Evolutionary conservation across 1,140 invertebrate species (phyloP).

Genomic region (Caenorhabditis brenneri): DNA sequence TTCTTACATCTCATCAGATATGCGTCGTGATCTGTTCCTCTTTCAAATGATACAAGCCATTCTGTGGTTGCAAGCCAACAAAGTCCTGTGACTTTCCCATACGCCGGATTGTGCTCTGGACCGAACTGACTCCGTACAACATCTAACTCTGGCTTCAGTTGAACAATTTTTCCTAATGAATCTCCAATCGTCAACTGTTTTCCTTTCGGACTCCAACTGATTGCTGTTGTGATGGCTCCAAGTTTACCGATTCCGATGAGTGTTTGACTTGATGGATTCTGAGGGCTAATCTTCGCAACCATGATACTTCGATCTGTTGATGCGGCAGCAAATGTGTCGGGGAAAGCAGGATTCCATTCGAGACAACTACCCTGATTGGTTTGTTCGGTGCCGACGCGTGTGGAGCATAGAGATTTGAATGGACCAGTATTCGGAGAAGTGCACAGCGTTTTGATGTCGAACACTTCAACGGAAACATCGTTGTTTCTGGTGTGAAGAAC

Average conservation of each 20-base stretch:
- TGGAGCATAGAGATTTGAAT: slow-evolving; percentile 66
- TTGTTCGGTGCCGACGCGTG: slow-evolving; percentile 61
- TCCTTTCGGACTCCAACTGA: slow-evolving; percentile 88
- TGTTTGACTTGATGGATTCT: slow-evolving; percentile 70
- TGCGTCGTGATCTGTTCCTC: background rate
- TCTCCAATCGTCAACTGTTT: slow-evolving; percentile 85
- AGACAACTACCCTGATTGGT: slow-evolving; percentile 66
- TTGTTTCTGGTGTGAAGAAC: slow-evolving; percentile 47
- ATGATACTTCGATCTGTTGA: slow-evolving; percentile 71
- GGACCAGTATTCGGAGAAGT: background rate
- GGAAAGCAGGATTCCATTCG: slow-evolving; percentile 73
- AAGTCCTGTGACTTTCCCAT: slow-evolving; percentile 54
- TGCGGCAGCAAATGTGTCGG: slow-evolving; percentile 71
- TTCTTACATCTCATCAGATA: slow-evolving; percentile 11
- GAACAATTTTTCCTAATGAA: slow-evolving; percentile 78
- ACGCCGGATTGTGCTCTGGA: background rate
- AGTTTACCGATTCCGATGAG: slow-evolving; percentile 54
- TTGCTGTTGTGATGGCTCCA: slow-evolving; percentile 44
- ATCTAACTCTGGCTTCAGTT: slow-evolving; percentile 82
- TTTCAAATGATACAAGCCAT: slow-evolving; percentile 58
- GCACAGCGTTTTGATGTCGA: background rate
- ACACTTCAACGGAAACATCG: slow-evolving; percentile 44
- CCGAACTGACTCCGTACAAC: slow-evolving; percentile 22
- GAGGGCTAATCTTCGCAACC: slow-evolving; percentile 71
- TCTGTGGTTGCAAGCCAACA: slow-evolving; percentile 65